Evolutionary conservation across 2,113 vertebrate species (phyloP).

Genomic region (Mellivora capensis): DNA sequence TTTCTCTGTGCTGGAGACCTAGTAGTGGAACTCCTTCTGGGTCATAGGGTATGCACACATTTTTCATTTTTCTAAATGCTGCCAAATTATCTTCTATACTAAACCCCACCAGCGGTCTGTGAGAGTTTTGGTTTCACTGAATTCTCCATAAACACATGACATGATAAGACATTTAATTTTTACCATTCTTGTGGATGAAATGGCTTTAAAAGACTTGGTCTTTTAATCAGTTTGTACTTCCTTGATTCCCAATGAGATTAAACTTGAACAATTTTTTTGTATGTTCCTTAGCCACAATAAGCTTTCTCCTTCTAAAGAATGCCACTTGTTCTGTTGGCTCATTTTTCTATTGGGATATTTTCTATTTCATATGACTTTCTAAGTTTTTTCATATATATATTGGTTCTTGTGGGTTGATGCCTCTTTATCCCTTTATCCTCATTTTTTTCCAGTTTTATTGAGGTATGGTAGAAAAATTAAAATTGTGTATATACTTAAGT

Average conservation of each 20-base stretch:
- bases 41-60: background rate
- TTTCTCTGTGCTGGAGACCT: background rate
- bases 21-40: background rate
- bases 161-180: constrained; percentile 21
- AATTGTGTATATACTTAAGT: background rate
- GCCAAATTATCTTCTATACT: background rate
- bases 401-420: background rate
- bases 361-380: background rate
- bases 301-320: background rate
- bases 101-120: background rate
- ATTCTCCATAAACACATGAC: background rate
- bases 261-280: background rate
- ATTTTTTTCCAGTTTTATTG: background rate
- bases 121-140: background rate
- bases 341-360: background rate
- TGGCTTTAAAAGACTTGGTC: background rate
- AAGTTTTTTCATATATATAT: background rate
- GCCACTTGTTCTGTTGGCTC: background rate
- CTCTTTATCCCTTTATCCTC: background rate
- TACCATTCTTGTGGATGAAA: background rate
- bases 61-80: background rate
- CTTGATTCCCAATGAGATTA: background rate
- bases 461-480: background rate
- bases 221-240: background rate
- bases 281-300: background rate